A percentile compares a stretch with the other conserved stretches of the same genome.
Evolutionary conservation across 2,113 vertebrate species (phyloP).

Genomic region (Peromyscus polionotus): DNA sequence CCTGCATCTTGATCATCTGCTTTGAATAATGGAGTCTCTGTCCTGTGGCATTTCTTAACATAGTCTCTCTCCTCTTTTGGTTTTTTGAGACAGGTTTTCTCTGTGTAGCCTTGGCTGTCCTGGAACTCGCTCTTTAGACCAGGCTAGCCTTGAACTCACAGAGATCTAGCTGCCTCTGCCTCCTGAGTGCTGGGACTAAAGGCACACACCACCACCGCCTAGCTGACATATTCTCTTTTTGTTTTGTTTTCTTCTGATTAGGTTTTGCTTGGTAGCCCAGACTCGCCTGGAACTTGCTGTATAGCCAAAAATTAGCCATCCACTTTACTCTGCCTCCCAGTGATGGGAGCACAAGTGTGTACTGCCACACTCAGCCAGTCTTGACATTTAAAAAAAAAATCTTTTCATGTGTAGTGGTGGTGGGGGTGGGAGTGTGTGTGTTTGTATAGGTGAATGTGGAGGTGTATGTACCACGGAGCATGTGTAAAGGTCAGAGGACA

Average conservation of each 20-base stretch:
- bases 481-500: not conserved
- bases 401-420: not conserved
- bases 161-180: not conserved
- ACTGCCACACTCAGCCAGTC: not conserved
- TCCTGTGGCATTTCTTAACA: not conserved
- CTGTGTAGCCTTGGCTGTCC: not conserved
- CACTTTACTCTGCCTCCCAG: not conserved
- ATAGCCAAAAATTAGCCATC: not conserved
- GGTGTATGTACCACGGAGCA: not conserved
- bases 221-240: not conserved
- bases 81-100: not conserved
- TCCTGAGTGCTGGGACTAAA: not conserved
- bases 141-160: not conserved
- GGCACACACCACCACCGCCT: no score
- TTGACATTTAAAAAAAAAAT: not conserved
- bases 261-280: not conserved
- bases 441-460: not conserved
- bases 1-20: not conserved
- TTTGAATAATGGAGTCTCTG: not conserved
- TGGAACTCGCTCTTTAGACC: not conserved
- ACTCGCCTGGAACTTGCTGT: not conserved
- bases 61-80: not conserved
- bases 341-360: not conserved
- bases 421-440: not conserved
- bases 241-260: not conserved